These are phyloP conservation scores for Gymnopithys bicolor DNA, from an alignment of 2,797 vertebrate genomes.

Conservation along the genomic window DNA sequence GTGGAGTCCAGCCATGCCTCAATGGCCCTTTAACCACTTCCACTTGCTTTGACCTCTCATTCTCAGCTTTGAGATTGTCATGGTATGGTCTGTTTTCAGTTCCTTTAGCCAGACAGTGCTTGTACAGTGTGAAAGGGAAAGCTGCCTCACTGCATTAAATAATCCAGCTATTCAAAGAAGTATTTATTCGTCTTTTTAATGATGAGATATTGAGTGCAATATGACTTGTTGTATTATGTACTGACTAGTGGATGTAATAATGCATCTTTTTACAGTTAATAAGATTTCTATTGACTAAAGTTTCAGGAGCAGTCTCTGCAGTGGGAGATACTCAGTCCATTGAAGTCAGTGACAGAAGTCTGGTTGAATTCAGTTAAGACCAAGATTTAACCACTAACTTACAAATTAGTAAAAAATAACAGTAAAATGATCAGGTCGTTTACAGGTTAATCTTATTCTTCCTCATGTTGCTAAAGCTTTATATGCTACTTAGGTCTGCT, in stretches of 20 bases:
- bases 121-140: not conserved
- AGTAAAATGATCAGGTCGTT: not conserved
- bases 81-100: not conserved
- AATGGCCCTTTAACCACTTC: not conserved
- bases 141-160: not conserved
- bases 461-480: not conserved
- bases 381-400: not conserved
- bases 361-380: not conserved
- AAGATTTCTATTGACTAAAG: not conserved
- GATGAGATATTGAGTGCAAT: not conserved
- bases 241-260: not conserved
- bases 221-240: not conserved
- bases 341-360: not conserved
- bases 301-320: not conserved
- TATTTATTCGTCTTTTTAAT: not conserved
- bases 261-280: not conserved
- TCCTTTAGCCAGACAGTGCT: not conserved
- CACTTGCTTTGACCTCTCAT: not conserved
- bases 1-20: not conserved
- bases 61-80: not conserved
- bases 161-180: not conserved
- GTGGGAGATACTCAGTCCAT: not conserved
- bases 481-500: not conserved
- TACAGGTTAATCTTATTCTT: not conserved
- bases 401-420: not conserved